Base-by-base conservation (phyloP, 2,888 invertebrate species). In the Ectemnius lituratus region DNA sequence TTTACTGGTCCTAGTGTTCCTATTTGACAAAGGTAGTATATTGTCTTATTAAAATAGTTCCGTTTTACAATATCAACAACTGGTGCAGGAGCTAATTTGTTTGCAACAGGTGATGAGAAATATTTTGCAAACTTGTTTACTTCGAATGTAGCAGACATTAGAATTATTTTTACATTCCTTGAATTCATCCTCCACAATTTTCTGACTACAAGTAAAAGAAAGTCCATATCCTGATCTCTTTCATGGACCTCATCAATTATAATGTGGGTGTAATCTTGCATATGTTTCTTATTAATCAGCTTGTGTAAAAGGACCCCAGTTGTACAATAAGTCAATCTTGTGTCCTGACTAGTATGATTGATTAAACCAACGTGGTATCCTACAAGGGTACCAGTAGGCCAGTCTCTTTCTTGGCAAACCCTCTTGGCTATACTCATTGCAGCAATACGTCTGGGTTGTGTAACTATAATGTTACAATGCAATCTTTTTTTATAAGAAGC, bases 91-190 rank as follows among this genome's bases (percentile, higher is more conserved):
- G 90, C 83, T 49, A 90, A 84, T 20, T 86, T 82, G 20, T 85
- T 84, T 57, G 84, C 79, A 14, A 90, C 85, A 0, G 92, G 92
- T 3, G 91, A 88, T 16, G 92, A 90, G 87, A 95, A 96, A 47
- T 82, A 82, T 3, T 73, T 67, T 4, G 82, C 70, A 56, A 83
- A 82, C 76, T 93, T 92, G 2, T 93, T 91, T 0, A 95, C 93
- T 86, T 97, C 94, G 84, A 98, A 95, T 1, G 99, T 98, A 0
- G 99, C 99, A 0, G 98, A 98, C 98, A 99, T 99, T 2, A 99
- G 92, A 64, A 99, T 93, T 0, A 96, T 90, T 91, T 95, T 96
- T 0, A 94, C 94, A 72, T 92, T 90, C 0, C 92, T 91, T 0
- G 95, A 95, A 87, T 94, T 94, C 0, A 94, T 94, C 73, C 94